These are phyloP conservation scores for Herminia tarsipennalis DNA, from an alignment of 2,888 invertebrate species.

Conservation along the genomic window DNA sequence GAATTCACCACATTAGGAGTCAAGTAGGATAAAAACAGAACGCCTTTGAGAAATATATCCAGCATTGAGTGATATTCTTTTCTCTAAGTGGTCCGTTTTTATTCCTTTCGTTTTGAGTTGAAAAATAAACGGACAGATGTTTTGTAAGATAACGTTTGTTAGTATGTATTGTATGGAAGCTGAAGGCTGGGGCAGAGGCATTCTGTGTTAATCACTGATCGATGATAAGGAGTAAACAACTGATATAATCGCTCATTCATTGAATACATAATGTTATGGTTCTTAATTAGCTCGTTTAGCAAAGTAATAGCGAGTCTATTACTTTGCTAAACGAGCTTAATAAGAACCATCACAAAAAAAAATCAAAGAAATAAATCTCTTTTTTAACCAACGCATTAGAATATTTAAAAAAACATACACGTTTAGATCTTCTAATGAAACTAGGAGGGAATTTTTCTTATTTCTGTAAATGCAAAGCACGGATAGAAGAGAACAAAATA, in stretches of 20 bases:
- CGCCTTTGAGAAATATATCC: constrained; percentile 78
- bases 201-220: constrained; percentile 41
- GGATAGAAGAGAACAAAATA: no score
- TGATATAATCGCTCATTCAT: not conserved
- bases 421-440: no score
- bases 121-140: constrained; percentile 43
- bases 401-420: no score
- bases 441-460: no score
- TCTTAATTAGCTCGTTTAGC: not conserved
- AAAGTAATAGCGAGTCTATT: not conserved
- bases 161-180: constrained; percentile 19
- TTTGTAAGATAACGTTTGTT: constrained; percentile 41
- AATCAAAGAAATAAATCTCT: no score
- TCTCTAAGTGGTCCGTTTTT: constrained; percentile 47
- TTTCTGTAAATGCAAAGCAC: no score
- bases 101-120: constrained; percentile 45
- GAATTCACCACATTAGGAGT: constrained; percentile 90
- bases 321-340: no score
- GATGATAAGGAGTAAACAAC: not conserved
- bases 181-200: no score
- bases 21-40: constrained; percentile 86
- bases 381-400: no score
- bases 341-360: no score
- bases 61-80: constrained; percentile 75
- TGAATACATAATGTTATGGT: not conserved